Percentiles rank a stretch among this genome's conserved stretches.
Evolutionary conservation across 2,113 vertebrate genomes (phyloP).

Genomic region (Ranitomeya imitator): DNA sequence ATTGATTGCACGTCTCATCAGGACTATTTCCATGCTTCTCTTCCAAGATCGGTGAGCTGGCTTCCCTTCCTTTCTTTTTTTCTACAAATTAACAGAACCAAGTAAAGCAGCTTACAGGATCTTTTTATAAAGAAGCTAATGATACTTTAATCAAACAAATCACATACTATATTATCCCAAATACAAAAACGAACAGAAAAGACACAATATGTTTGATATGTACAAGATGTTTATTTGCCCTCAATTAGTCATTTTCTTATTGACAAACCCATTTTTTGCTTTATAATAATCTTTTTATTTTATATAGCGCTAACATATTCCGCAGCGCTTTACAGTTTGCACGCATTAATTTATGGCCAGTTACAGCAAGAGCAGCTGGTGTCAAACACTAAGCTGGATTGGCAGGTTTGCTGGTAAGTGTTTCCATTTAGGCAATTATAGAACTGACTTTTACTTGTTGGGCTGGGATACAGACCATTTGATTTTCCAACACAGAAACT

Average conservation of each 20-base stretch:
- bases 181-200: background rate
- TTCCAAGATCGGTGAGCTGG: too few species aligned
- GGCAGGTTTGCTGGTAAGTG: constrained; percentile 66
- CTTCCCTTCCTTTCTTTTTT: too few species aligned
- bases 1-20: too few species aligned
- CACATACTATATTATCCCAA: background rate
- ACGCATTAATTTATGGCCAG: constrained; percentile 63
- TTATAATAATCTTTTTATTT: background rate
- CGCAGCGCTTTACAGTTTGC: too few species aligned
- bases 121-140: background rate
- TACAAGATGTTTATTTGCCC: background rate
- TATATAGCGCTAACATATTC: too few species aligned
- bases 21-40: too few species aligned
- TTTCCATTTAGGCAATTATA: constrained; percentile 63
- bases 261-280: background rate
- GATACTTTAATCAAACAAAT: too few species aligned
- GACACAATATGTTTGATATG: background rate
- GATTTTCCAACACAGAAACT: constrained; percentile 70
- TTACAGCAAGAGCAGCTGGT: constrained; percentile 73
- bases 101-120: too few species aligned
- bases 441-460: constrained; percentile 65
- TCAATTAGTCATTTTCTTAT: background rate
- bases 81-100: too few species aligned
- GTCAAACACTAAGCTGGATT: constrained; percentile 69
- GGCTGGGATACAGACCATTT: constrained; percentile 67